Base-by-base conservation (phyloP, 2,888 invertebrate species). In the Cataglyphis albicans region DNA sequence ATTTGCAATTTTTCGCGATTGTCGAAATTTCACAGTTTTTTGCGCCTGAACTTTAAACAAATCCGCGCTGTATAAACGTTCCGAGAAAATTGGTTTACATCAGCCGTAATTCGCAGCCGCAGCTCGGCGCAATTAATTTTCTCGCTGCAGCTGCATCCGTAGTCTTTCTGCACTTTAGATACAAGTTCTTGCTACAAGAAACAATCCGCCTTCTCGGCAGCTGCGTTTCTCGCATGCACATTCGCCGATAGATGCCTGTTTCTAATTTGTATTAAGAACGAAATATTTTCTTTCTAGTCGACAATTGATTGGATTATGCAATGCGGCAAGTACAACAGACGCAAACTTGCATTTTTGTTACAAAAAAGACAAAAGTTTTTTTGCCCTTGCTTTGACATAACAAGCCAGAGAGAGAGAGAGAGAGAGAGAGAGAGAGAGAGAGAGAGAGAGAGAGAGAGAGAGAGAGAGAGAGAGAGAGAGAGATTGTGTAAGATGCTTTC, bases 71-170 rank as follows among this genome's bases (percentile, higher is more conserved):
- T 85, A 87, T 88, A 86, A 86, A 85, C 83, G 81, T 84, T 68
- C 73, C 72, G 73, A 68, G 86, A 86, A 84, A 85, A 88, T 85
- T 82, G 87, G 87, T 88, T 88, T 83, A 83, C 87, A 87, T 84
- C 88, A 85, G 87, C 85, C 87, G 88, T 89, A 89, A 89, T 89
- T 89, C 88, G 86, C 86, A 87, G 88, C 87, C 84, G 84, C 84
- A 83, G 86, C 85, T 85, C 85, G 78, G 83, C 82, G 83, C 89
- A 83, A 89, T 89, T 89, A 89, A 88, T 89, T 89, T 85, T 88
- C 83, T 83, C 82, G 86, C 81, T 89, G 87, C 89, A 88, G 81
- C 83, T 83, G 89, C 82, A 89, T 88, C 85, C 84, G 86, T 84
- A 87, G 88, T 86, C 86, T 87, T 88, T 87, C 88, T 85, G 67